Evolutionary conservation across 2,888 invertebrate species (phyloP).

Genomic region (Sminthurides aquaticus): DNA sequence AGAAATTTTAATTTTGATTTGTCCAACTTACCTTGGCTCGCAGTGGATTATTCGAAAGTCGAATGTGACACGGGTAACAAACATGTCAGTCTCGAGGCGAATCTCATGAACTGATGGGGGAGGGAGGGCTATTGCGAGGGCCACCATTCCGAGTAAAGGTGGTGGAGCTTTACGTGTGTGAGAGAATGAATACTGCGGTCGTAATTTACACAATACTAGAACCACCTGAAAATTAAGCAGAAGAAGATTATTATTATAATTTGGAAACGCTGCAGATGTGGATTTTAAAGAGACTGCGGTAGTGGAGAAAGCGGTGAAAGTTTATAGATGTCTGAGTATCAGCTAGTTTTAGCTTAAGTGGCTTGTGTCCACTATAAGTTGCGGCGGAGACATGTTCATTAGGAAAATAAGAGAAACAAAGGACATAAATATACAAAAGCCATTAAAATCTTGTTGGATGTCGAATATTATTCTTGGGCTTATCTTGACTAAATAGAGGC

Average conservation of each 20-base stretch:
- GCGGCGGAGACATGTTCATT: too few relatives aligned
- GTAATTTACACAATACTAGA: constrained; percentile 77
- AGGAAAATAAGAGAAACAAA: too few relatives aligned
- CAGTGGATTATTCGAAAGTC: constrained; percentile 95
- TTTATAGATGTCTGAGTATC: too few relatives aligned
- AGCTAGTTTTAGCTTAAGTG: too few relatives aligned
- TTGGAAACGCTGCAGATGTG: too few relatives aligned
- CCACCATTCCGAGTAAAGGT: constrained; percentile 85
- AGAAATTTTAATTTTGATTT: background rate
- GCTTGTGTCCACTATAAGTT: too few relatives aligned
- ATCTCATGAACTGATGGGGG: constrained; percentile 97
- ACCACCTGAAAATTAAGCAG: constrained; percentile 65
- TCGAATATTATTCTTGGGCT: too few relatives aligned
- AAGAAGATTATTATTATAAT: background rate
- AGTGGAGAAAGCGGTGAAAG: too few relatives aligned
- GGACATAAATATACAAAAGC: too few relatives aligned
- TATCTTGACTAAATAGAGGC: too few relatives aligned
- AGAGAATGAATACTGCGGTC: constrained; percentile 88
- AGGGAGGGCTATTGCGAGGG: constrained; percentile 88
- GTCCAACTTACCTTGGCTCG: constrained; percentile 77
- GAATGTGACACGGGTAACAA: constrained; percentile 90
- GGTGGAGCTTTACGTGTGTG: constrained; percentile 81
- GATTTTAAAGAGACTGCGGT: too few relatives aligned
- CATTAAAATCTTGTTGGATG: too few relatives aligned
- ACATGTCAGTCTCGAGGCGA: constrained; percentile 88